These are phyloP conservation scores for Platygyra sinensis DNA, from an alignment of 64 coral and sea anemone genomes.

Conservation along the genomic window DNA sequence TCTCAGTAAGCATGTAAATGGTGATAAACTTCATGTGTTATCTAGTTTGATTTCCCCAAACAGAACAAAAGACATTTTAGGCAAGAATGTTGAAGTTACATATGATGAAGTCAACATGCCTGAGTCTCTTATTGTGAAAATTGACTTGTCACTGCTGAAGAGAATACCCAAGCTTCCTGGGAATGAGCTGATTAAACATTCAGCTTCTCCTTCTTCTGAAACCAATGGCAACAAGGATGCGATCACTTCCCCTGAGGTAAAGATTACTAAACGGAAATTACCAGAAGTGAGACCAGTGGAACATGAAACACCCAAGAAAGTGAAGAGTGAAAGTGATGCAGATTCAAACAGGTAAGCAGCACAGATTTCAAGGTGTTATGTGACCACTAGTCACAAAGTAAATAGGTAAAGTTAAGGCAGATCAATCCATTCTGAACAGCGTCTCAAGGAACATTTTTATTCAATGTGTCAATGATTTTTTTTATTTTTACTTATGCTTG, in stretches of 20 bases:
- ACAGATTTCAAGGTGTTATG: too few relatives aligned
- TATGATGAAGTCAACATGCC: conserved; percentile 71
- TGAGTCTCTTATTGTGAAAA: conserved; percentile 92
- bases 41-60: conserved; percentile 34
- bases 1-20: conserved; percentile 38
- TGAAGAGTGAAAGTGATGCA: conserved; percentile 49
- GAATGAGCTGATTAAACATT: not conserved
- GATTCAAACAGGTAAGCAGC: conserved; percentile 55
- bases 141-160: conserved; percentile 82
- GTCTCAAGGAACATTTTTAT: too few relatives aligned
- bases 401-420: too few relatives aligned
- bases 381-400: too few relatives aligned
- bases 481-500: too few relatives aligned
- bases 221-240: conserved; percentile 28
- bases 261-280: conserved; percentile 54
- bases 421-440: too few relatives aligned
- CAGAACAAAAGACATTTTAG: conserved; percentile 15
- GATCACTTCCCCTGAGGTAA: conserved; percentile 26
- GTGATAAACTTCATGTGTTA: conserved; percentile 3
- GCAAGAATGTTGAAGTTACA: conserved; percentile 51
- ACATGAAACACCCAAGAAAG: conserved; percentile 41
- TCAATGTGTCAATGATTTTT: too few relatives aligned
- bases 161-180: conserved; percentile 78
- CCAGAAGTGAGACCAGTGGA: conserved; percentile 34
- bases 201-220: conserved; percentile 11